Percentiles rank a stretch among this genome's conserved stretches.
These are phyloP conservation scores for Eulemur macaco DNA, from an alignment of 2,113 vertebrate genomes.

Conservation along the genomic window DNA sequence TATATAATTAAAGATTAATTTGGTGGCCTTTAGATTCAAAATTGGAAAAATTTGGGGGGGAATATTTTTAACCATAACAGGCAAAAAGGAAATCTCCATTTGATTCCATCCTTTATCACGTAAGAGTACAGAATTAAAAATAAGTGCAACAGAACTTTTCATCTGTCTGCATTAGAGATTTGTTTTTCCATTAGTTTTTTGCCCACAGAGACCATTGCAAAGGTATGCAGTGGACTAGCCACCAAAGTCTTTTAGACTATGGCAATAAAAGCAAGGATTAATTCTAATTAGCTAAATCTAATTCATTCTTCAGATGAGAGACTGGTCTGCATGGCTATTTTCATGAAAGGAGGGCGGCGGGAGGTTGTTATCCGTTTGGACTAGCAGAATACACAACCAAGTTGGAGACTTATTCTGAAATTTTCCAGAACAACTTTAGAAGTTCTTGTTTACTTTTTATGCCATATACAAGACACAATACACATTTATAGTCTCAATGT, in stretches of 20 bases:
- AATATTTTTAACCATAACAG: conserved; percentile 52
- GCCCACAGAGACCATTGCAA: background rate
- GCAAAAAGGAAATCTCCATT: conserved; percentile 44
- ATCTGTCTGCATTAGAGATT: conserved; percentile 23
- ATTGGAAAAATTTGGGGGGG: conserved; percentile 17
- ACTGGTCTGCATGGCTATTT: conserved; percentile 49
- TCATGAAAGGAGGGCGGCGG: background rate
- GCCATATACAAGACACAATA: conserved; percentile 69
- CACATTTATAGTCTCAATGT: conserved; percentile 63
- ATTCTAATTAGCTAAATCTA: conserved; percentile 61
- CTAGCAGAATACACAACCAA: conserved; percentile 57
- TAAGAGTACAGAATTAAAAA: conserved; percentile 61
- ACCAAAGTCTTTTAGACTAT: conserved; percentile 66
- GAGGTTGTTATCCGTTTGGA: conserved; percentile 61
- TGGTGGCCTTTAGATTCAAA: conserved; percentile 66
- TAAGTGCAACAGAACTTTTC: conserved; percentile 41
- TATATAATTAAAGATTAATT: conserved; percentile 60
- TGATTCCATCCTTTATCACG: conserved; percentile 1
- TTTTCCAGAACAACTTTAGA: conserved; percentile 61
- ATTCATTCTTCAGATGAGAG: conserved; percentile 53
- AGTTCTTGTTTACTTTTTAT: conserved; percentile 61
- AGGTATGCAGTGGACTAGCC: conserved; percentile 66
- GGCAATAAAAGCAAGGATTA: conserved; percentile 57
- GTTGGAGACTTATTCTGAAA: conserved; percentile 67
- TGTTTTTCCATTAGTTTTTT: background rate